These are phyloP conservation scores for Eristalis arbustorum DNA, from an alignment of 2,888 invertebrate genomes.

Conservation along the genomic window DNA sequence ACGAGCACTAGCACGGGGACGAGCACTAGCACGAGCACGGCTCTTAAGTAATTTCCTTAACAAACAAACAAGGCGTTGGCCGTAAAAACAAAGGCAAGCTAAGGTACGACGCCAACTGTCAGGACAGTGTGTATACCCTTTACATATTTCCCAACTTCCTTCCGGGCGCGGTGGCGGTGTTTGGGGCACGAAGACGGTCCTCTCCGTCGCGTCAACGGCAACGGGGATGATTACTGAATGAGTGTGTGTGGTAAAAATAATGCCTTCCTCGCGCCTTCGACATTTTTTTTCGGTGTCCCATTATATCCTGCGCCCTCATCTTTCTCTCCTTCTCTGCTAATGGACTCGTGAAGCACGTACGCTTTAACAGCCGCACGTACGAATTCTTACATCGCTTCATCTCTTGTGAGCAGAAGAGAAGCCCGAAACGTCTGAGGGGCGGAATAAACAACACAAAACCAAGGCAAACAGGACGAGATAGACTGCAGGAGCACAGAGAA, in stretches of 20 bases:
- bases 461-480: slow-evolving; percentile 25
- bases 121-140: slow-evolving; percentile 9
- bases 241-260: slow-evolving; percentile 15
- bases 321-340: slow-evolving; percentile 5
- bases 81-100: slow-evolving; percentile 12
- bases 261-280: background rate
- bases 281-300: background rate
- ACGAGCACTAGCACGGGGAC: background rate
- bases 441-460: slow-evolving; percentile 1
- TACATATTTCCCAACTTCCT: slow-evolving; percentile 35
- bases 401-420: slow-evolving; percentile 16
- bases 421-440: background rate
- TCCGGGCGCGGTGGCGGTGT: slow-evolving; percentile 17
- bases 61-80: slow-evolving; percentile 20
- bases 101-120: background rate
- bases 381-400: slow-evolving; percentile 44
- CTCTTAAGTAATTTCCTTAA: slow-evolving; percentile 48
- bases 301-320: slow-evolving; percentile 5
- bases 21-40: background rate
- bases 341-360: slow-evolving; percentile 55
- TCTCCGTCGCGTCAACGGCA: background rate
- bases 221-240: background rate
- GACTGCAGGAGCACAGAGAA: background rate
- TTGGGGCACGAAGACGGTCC: background rate
- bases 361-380: slow-evolving; percentile 47